Base-by-base conservation (phyloP, 2,888 invertebrate genomes). In the Melinaea marsaeus region DNA sequence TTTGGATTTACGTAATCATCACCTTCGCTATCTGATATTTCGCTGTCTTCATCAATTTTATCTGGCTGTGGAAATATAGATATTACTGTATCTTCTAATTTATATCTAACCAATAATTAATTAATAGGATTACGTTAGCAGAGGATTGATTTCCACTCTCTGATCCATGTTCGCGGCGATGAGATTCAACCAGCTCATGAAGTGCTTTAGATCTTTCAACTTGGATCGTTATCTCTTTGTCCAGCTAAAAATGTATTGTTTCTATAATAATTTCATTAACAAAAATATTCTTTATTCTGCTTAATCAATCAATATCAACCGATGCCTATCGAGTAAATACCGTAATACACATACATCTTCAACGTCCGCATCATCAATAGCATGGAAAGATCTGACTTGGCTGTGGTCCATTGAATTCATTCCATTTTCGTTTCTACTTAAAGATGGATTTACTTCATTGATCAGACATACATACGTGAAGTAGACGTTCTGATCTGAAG, bases 151-250 rank as follows among this genome's bases (percentile, higher is more conserved):
- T 37, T 58, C 54, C 58, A 4, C 57, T 58, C 55, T 58, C 59
- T 13, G 34, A 22, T 7, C 9, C 11, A 54, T 62, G 13, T 32
- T 76, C 71, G 9, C 72, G 66, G 65, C 71, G 79, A 62, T 78
- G 74, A 5, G 77, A 71, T 65, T 83, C 83, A 13, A 83, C 72
- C 0, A 85, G 79, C 67, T 88, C 85, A 54, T 87, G 81, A 2
- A 84, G 71, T n/a, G 86, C 88, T 75, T 81, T 84, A 6, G 88
- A 82, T 67, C 85, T 78, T 72, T 84, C 88, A 35, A 89, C 79
- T 78, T 76, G 78, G 59, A 86, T 84, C 9, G 79, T 75, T 62
- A 76, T 72, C 11, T 82, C 80, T 61, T 77, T 75, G n/a, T 73
- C 65, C 22, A 65, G 47, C 80, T 82, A 56, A 47, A 69, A 74